These are phyloP conservation scores for Oegoconia quadripuncta DNA, from an alignment of 2,888 invertebrate genomes.

Conservation along the genomic window DNA sequence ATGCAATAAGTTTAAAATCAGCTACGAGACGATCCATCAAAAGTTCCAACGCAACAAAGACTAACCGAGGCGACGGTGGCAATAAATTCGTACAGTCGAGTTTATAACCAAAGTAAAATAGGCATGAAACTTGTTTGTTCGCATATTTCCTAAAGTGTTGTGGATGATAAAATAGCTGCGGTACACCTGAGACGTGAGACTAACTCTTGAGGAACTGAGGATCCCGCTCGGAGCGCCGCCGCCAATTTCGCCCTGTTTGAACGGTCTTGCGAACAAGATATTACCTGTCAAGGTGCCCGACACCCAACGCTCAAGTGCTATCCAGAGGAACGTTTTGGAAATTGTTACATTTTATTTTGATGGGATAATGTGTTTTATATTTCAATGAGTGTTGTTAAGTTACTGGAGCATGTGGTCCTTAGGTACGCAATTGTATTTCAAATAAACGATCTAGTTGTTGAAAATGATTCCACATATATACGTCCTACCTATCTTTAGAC, in stretches of 20 bases:
- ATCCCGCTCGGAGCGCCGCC: slow-evolving; percentile 36
- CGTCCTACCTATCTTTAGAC: too few species aligned
- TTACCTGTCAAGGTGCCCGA: slow-evolving; percentile 46
- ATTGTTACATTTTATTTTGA: slow-evolving; percentile 24
- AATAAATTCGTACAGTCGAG: slow-evolving; percentile 45
- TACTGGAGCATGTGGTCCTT: neutral
- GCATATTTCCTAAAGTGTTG: slow-evolving; percentile 58
- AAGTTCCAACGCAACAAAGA: slow-evolving; percentile 37
- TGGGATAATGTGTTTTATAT: neutral
- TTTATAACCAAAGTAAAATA: slow-evolving; percentile 54
- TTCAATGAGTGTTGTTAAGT: neutral
- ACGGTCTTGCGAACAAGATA: slow-evolving; percentile 50
- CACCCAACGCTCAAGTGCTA: slow-evolving; percentile 39
- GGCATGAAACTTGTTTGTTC: slow-evolving; percentile 55
- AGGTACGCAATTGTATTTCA: too few species aligned
- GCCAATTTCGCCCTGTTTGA: slow-evolving; percentile 60
- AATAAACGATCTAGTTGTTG: too few species aligned
- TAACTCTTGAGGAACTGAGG: slow-evolving; percentile 43
- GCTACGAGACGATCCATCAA: slow-evolving; percentile 17
- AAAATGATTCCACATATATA: too few species aligned
- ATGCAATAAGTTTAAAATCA: slow-evolving; percentile 11
- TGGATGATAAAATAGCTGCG: slow-evolving; percentile 57
- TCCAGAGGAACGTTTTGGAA: slow-evolving; percentile 26
- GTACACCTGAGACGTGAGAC: slow-evolving; percentile 60
- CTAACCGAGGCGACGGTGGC: slow-evolving; percentile 30